Base-by-base conservation (phyloP, 2,113 vertebrate species). In the Theristicus caerulescens region DNA sequence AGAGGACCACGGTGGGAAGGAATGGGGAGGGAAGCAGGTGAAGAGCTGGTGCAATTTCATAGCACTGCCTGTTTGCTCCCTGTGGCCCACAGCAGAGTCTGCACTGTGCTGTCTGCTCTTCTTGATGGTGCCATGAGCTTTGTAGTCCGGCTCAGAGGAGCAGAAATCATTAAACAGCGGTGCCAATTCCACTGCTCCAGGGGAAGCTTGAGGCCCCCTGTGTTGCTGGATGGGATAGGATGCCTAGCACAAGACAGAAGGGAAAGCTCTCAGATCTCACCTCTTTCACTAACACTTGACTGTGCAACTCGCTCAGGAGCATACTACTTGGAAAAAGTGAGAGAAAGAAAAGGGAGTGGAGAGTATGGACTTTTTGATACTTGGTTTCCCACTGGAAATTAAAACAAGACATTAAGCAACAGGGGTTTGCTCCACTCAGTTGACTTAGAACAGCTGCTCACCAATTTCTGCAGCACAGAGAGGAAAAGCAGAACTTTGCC, bases 391-490 rank as follows among this genome's bases (percentile, higher is more conserved):
- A 54, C 85, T 98, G 96, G 97, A 98, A 98, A 97, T 97, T 97
- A 95, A 97, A 98, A 97, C 93, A 98, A 98, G 97, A 95, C 98
- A 93, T 81, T 94, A 95, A 97, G 89, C 97, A 96, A 96, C 47
- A 16, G 97, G 97, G 86, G 88, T 95, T 94, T 92, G 81, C 96
- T 96, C 89, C 84, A 59, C 88, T 97, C 40, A 32, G 92, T 73
- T 97, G 97, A 96, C 96, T 97, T 95, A 97, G 94, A 98, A 97
- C 98, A 98, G 97, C 98, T 97, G 97, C 97, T 96, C 80, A 96
- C 74, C 83, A 90, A 97, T 84, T 77, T 95, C 92, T 93, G 78
- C 72, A 93, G 74, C 89, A 86, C 86, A 81, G 83, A 91, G 95
- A 65, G 88, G 92, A 97, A 97, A 94, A 96, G 96, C 95, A 96